These are phyloP conservation scores for Ceyx cyanopectus DNA, from an alignment of 2,113 vertebrate species.

Conservation along the genomic window DNA sequence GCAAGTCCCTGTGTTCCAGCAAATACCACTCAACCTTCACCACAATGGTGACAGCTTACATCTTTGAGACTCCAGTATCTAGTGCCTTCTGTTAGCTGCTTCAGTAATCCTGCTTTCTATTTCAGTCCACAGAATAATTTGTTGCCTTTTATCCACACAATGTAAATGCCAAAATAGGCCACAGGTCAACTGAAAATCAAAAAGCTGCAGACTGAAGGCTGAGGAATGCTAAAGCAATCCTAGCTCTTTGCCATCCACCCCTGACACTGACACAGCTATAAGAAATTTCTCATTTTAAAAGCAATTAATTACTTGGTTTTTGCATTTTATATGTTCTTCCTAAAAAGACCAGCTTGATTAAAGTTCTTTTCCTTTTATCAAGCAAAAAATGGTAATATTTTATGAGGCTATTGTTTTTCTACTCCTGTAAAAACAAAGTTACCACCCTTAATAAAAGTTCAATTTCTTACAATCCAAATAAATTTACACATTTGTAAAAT, in stretches of 20 bases:
- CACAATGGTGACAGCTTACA: not conserved
- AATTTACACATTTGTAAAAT: not conserved
- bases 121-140: slow-evolving; percentile 18
- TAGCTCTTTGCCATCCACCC: not conserved
- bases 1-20: not conserved
- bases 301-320: not conserved
- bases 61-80: not conserved
- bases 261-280: not conserved
- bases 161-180: not conserved
- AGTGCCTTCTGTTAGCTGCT: not conserved
- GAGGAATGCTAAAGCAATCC: not conserved
- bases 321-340: not conserved
- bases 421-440: not conserved
- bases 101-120: slow-evolving; percentile 35
- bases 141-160: slow-evolving; percentile 10
- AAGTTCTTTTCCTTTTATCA: not conserved
- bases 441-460: not conserved
- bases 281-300: not conserved
- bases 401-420: not conserved
- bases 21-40: not conserved
- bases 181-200: not conserved
- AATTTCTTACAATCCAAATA: not conserved
- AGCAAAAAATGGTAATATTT: not conserved
- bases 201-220: not conserved
- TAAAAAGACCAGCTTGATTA: not conserved